Base-by-base conservation (phyloP, 1,140 invertebrate genomes). In the Brachionus sp. region DNA sequence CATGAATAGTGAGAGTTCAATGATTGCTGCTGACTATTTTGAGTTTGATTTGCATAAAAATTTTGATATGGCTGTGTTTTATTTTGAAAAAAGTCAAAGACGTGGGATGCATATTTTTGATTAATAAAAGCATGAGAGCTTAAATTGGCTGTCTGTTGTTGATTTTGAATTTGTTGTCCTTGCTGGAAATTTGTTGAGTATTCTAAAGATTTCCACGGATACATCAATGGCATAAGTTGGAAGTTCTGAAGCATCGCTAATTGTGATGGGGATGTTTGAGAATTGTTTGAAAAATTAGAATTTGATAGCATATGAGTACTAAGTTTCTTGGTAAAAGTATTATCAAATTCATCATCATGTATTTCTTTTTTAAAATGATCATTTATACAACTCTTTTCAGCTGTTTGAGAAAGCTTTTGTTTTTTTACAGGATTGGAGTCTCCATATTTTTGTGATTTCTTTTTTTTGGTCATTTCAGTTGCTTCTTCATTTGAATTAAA, bases 81-180 rank as follows among this genome's bases (percentile, higher is more conserved):
- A 46, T 44, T 46, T 29, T 75, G 70, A 0, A 75, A 46, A n/a
- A 46, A 75, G 23, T 75, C 70, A 16, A 75, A 75, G 4, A 75
- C 37, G 16, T 73, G 68, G n/a, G 68, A 73, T 39, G 68, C 68
- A 42, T 73, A 75, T 13, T 75, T 75, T 75, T 75, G 70, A 29
- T 75, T 75, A 0, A 75, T 12, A 7, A 46, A 50, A 25, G 3
- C 7, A 23, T 75, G 70, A 68, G 64, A 35, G 12, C 29, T 68
- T 68, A 35, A 16, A n/a, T 68, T 68, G 64, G 16, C 19, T 19
- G 50, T 9, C 37, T 39, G 33, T 16, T 70, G 64, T 1, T 70
- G 66, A 19, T 70, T 35, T 70, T 39, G 35, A 66, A 37, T 66
- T 13, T 75, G 64, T 33, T 68, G 42, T 25, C 5, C 25, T 75